Base-by-base conservation (phyloP, 2,797 vertebrate species). In the Numenius phaeopus region DNA sequence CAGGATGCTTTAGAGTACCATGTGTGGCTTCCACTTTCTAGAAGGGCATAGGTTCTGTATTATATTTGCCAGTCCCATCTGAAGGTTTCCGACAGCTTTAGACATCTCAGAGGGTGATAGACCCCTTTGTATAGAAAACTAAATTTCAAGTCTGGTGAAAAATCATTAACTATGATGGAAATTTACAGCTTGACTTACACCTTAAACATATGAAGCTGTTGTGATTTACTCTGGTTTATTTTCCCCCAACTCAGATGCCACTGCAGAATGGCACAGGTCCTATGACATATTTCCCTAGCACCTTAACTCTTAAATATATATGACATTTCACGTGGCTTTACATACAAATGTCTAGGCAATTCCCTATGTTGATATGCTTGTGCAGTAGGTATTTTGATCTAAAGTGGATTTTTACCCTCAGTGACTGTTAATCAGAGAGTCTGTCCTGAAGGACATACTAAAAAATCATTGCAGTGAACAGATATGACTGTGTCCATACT, bases 381-480 rank as follows among this genome's bases (percentile, higher is more conserved):
- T 66, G 39, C 29, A 75, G 65, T 5, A 65, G 14, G 1, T 59
- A 27, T 77, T 84, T 87, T 89, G 32, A 46, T 32, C 14, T 91
- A 59, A 87, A 67, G 20, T 20, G 49, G 37, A 73, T 83, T 91
- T 83, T 29, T 57, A 12, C 29, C 8, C n/a, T 81, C 54, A 1
- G 1, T 54, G 67, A 46, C 47, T 39, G 37, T 59, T 75, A 86
- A 73, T 81, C 57, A 88, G 49, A 80, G 18, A 61, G 59, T 13
- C 26, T 83, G 21, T 64, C 40, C 29, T 77, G 47, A 91, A 94
- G 44, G 24, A 95, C n/a, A 77, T 37, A 71, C 47, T 91, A 71
- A 95, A 96, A 94, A 59, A 27, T 67, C 49, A 80, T 73, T 92
- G 71, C 75, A 42, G 21, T 67, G 78, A 89, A 24, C 14, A 46